Evolutionary conservation across 2,888 invertebrate genomes (phyloP), one percentile per base, ranked within the genome.

Genomic region (Deilephila elpenor): DNA sequence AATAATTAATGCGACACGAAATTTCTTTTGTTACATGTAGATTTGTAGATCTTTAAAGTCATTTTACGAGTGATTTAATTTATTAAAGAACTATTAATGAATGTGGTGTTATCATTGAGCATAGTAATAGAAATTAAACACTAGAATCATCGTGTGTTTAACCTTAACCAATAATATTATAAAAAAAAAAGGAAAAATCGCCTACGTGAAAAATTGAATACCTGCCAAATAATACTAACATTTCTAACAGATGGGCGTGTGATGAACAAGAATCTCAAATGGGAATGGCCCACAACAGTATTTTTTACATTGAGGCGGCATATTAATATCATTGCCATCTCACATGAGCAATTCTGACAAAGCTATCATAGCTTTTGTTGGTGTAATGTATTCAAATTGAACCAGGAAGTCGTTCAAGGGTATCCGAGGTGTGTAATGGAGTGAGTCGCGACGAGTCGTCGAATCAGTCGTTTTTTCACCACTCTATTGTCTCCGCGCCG

Each of bases 401-500:
- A 82, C 82, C 84, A 83, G 84, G 84, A 83, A 84, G 82, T 82
- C 71, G 76, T 67, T 71, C 73, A 74, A 78, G 78, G 81, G 81
- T 83, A 82, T 82, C 79, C 78, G 78, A 77, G 78, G 74, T 79
- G 78, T 80, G 75, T 73, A 53, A 60, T 75, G 74, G 74, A 60
- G 76, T 81, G 78, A 79, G 77, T 75, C 76, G 78, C 78, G 77
- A 76, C 79, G 78, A 71, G 71, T 61, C 59, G 59, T 70, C 61
- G 59, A 73, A 53, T 70, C 61, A 73, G 74, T 78, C 74, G 76
- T 82, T 84, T 85, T 85, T 86, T 83, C 76, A 79, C 79, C 73
- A 59, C 74, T 76, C 82, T 80, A 88, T 88, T 87, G 87, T 86
- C 79, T 82, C 80, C 76, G 76, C 64, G 71, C 74, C 62, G 70